Base-by-base conservation (phyloP, 2,113 vertebrate genomes). In the Engystomops pustulosus region DNA sequence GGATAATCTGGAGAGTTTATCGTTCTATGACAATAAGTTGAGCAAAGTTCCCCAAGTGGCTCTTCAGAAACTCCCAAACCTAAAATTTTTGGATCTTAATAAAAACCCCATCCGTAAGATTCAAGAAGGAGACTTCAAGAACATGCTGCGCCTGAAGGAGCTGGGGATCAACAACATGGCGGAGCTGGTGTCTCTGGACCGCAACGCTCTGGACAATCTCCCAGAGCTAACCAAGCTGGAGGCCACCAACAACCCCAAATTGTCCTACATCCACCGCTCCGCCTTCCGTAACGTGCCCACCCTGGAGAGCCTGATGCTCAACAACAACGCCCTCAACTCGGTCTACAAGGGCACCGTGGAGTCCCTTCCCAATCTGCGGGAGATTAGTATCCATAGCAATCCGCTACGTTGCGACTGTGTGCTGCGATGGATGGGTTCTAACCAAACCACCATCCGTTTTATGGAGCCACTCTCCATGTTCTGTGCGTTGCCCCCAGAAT, bases 51-150 rank as follows among this genome's bases (percentile, higher is more conserved):
- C 98, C 78, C 97, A 98, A 70, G 95, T 93, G 44, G 96, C 98
- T n/a, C 92, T 99, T 20, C 96, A 97, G 87, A 99, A 98, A 88
- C 93, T 99, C 71, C 96, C 96, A 32, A 98, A 98, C 87, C 91
- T 99, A 69, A 99, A 99, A 88, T 99, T 99, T 89, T 89, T 99
- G 85, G 98, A 99, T 90, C 95, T 99, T 86, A 99, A 99, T 90
- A 99, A 99, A 92, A 99, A 99, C 3, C 98, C 96, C 0, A 95
- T 99, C 25, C 96, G 95, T 87, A 98, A 96, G 91, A 96, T 99
- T 80, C 95, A 96, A 85, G 95, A 97, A 89, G 98, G 98, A 0
- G 98, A 99, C 90, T 99, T 99, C 87, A 96, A 92, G 87, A 96
- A 99, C 85, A 98, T 99, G 97, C 92, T 98, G 17, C 91, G 95